phyloP scores from a whole-genome alignment of 1,140 invertebrate species.

The Zaprionus kolodkinae region DNA sequence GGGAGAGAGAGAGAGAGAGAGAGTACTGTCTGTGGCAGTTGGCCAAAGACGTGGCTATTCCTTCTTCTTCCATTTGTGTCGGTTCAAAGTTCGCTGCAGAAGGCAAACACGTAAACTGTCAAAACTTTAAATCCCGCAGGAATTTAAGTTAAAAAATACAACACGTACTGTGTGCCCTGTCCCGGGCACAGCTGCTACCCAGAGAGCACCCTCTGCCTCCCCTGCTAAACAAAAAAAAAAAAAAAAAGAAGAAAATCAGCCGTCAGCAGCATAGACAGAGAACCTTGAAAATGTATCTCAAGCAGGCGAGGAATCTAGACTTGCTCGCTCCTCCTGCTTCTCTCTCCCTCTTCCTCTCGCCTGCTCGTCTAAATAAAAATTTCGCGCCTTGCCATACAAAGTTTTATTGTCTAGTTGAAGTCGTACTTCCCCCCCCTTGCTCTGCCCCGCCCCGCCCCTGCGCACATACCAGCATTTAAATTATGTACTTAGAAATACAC shows the following conservation, averaged over 20 bases:
- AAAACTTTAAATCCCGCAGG: slow-evolving; percentile 81
- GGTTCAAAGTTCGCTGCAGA: slow-evolving; percentile 77
- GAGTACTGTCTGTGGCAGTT: slow-evolving; percentile 40
- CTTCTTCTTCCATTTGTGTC: slow-evolving; percentile 7
- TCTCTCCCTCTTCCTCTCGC: background rate
- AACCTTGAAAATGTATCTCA: slow-evolving; percentile 79
- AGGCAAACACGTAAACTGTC: slow-evolving; percentile 83
- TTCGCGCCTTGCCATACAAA: slow-evolving; percentile 75
- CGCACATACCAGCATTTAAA: slow-evolving; percentile 74
- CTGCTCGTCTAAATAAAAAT: slow-evolving; percentile 71
- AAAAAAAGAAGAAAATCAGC: slow-evolving; percentile 39
- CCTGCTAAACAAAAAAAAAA: slow-evolving; percentile 22
- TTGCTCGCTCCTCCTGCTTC: background rate
- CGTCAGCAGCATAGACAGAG: slow-evolving; percentile 40
- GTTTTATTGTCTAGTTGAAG: slow-evolving; percentile 76
- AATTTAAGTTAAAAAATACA: slow-evolving; percentile 83
- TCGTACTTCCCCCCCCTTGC: slow-evolving; percentile 1
- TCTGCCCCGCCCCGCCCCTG: background rate
- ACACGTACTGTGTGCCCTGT: slow-evolving; percentile 67
- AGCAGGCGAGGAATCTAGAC: slow-evolving; percentile 46
- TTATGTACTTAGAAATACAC: slow-evolving; percentile 84
- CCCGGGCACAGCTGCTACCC: slow-evolving; percentile 64
- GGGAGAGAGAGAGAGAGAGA: slow-evolving; percentile 18
- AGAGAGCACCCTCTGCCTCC: background rate
- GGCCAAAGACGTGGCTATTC: slow-evolving; percentile 43